Base-by-base conservation (phyloP, 2,797 vertebrate species). In the Falco novaeseelandiae region DNA sequence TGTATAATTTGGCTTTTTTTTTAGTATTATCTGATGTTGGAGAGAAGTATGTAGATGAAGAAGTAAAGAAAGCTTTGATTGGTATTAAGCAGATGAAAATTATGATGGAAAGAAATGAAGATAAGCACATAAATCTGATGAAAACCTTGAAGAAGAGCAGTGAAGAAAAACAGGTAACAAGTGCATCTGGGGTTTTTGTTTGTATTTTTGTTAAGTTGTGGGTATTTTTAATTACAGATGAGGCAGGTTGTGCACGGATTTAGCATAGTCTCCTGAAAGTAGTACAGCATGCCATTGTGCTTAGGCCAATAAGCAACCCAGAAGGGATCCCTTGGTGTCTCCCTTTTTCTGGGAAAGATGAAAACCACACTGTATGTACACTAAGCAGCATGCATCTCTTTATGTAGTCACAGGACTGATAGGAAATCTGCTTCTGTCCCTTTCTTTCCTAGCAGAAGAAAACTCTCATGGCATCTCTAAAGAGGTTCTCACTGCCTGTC, bases 31-130 rank as follows among this genome's bases (percentile, higher is more conserved):
- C 98, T 36, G 86, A 97, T 95, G 97, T 98, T 83, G 99, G 98
- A 5, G 98, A 99, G 97, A 98, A 97, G 77, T 98, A 98, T 32
- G 97, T 98, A 94, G 98, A 98, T 11, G 98, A 99, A 96, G 99
- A 99, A 77, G 97, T 99, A 97, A 99, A 95, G 91, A 98, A 97
- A 90, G 99, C 99, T 63, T 98, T 99, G 94, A 98, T 98, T 21
- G 99, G 99, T 51, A 98, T 99, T 89, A 99, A 98, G 95, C 98
- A 99, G 98, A 99, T 99, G 98, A 99, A 98, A 98, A 98, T 99
- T 84, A 97, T 98, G 97, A 99, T 99, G 99, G 98, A 98, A 97
- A 99, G 80, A 97, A 99, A 99, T 22, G 98, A 98, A 97, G 98
- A 98, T 94, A 99, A 99, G 85, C 99, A 99, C 4, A 63, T 97